Conservation (phyloP, 2,888 invertebrate species). For the Tetragonisca angustula region DNA sequence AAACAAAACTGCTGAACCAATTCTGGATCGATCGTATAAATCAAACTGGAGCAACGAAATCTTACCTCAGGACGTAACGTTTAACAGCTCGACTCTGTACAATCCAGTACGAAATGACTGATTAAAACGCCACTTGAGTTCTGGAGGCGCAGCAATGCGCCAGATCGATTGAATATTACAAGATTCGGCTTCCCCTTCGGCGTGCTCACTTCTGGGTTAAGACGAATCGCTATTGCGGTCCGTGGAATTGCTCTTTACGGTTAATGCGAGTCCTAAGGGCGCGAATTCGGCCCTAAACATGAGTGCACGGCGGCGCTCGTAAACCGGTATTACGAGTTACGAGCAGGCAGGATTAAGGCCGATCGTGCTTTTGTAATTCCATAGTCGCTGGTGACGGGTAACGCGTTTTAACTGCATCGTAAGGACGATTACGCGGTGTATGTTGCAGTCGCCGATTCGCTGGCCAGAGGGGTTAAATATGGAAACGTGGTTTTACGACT, state of each 20-base stretch:
- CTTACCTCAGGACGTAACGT: no score
- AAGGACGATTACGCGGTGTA: constrained; percentile 68
- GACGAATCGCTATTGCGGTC: constrained; percentile 45
- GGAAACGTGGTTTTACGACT: constrained; percentile 45
- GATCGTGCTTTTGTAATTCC: constrained; percentile 77
- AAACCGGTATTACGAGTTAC: constrained; percentile 79
- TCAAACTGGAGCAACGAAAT: constrained; percentile 5
- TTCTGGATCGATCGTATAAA: constrained; percentile 14
- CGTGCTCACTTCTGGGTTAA: constrained; percentile 7
- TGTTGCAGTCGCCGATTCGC: constrained; percentile 44
- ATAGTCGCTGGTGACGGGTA: constrained; percentile 61
- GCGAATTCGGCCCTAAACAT: constrained; percentile 65
- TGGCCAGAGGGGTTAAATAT: constrained; percentile 45
- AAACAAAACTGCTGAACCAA: neutral
- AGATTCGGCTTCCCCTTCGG: constrained; percentile 30
- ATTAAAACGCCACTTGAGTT: constrained; percentile 35
- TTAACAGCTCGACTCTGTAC: no score
- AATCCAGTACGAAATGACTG: constrained; percentile 2
- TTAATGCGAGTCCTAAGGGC: constrained; percentile 53
- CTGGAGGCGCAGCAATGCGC: neutral
- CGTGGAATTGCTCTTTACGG: constrained; percentile 57
- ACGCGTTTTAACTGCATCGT: constrained; percentile 65
- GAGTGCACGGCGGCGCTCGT: constrained; percentile 69
- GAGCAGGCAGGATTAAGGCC: constrained; percentile 74
- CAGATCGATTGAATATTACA: constrained; percentile 38